Evolutionary conservation across 2,888 invertebrate species (phyloP).

Genomic region (Papilio protenor): DNA sequence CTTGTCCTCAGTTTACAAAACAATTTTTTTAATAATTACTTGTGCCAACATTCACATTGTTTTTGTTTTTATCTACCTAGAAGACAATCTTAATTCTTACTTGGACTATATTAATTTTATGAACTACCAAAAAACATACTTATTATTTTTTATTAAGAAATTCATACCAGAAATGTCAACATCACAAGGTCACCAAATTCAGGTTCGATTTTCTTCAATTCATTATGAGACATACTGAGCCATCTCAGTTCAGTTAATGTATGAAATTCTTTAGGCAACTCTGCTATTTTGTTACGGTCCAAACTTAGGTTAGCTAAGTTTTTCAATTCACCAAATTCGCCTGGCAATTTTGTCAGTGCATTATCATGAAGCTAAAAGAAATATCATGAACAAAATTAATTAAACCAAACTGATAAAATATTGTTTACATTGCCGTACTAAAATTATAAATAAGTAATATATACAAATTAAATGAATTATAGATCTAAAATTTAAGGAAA

Average conservation of each 20-base stretch:
- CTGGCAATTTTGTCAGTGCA: slow-evolving; percentile 88
- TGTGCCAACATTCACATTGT: no score
- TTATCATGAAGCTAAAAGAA: slow-evolving; percentile 92
- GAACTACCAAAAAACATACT: no score
- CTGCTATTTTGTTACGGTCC: slow-evolving; percentile 87
- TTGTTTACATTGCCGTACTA: no score
- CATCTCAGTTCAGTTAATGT: slow-evolving; percentile 87
- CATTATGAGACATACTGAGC: slow-evolving; percentile 91
- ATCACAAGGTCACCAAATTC: slow-evolving; percentile 91
- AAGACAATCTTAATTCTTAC: no score
- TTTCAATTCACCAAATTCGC: slow-evolving; percentile 88
- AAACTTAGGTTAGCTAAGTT: slow-evolving; percentile 87
- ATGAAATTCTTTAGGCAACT: slow-evolving; percentile 87
- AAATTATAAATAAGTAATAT: neutral
- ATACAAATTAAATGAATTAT: neutral
- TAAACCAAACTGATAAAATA: neutral
- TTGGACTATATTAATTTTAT: no score
- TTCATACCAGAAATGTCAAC: slow-evolving; percentile 83
- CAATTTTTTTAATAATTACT: no score
- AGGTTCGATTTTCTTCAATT: slow-evolving; percentile 86
- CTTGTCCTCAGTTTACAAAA: no score
- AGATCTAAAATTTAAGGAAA: neutral
- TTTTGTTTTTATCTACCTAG: no score
- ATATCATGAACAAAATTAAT: slow-evolving; percentile 36
- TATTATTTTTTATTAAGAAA: neutral